These are phyloP conservation scores for Scaptodrosophila lebanonensis DNA, from an alignment of 1,140 invertebrate species.

Conservation along the genomic window DNA sequence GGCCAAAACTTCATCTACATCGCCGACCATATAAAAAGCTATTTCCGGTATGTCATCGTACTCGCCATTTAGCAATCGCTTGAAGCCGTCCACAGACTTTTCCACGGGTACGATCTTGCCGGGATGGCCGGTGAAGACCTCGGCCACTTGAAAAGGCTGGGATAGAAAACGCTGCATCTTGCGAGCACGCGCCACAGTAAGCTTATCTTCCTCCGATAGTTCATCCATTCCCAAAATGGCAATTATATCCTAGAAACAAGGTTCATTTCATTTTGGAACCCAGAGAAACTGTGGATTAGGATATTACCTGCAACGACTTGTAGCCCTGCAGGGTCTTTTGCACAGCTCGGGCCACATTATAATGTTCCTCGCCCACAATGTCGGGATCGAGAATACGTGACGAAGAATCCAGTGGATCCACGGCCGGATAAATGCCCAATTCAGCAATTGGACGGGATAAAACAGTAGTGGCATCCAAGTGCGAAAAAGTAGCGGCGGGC, in stretches of 20 bases:
- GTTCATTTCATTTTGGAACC: too few species aligned
- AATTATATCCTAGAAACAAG: slow-evolving; percentile 82
- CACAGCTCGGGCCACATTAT: slow-evolving; percentile 86
- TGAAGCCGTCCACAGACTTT: slow-evolving; percentile 80
- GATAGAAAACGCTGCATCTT: slow-evolving; percentile 91
- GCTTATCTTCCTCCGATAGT: slow-evolving; percentile 89
- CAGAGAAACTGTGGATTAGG: not conserved
- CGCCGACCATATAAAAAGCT: slow-evolving; percentile 93
- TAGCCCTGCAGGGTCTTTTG: slow-evolving; percentile 90
- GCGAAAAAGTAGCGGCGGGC: slow-evolving; percentile 90
- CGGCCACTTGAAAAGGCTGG: slow-evolving; percentile 89
- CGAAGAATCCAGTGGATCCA: slow-evolving; percentile 90
- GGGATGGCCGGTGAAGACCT: slow-evolving; percentile 83
- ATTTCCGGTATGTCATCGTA: slow-evolving; percentile 89
- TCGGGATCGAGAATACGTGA: slow-evolving; percentile 90
- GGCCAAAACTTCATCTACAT: slow-evolving; percentile 86
- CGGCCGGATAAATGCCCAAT: slow-evolving; percentile 90
- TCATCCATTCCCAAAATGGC: slow-evolving; percentile 92
- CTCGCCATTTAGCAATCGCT: slow-evolving; percentile 82
- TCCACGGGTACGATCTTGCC: slow-evolving; percentile 82
- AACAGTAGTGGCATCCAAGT: slow-evolving; percentile 91
- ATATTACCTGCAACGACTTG: slow-evolving; percentile 82
- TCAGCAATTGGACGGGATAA: slow-evolving; percentile 89
- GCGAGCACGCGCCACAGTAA: slow-evolving; percentile 88
- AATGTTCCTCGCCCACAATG: slow-evolving; percentile 88